Base-by-base conservation (phyloP, 2,888 invertebrate genomes). In the Hyalella azteca region DNA sequence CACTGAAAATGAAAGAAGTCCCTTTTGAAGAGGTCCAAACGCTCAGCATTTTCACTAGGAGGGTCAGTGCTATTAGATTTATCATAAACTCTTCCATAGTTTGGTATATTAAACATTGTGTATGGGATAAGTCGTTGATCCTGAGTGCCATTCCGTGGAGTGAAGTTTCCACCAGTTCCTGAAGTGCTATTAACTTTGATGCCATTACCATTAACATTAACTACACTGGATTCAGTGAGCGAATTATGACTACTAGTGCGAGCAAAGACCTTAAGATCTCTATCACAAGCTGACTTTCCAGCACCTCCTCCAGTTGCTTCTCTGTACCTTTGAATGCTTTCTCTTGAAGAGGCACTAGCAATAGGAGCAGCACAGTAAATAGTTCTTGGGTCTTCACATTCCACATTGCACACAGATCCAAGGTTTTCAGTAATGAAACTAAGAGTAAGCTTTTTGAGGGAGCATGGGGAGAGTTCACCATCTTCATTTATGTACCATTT, bases 241-340 rank as follows among this genome's bases (percentile, higher is more conserved):
- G 66, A 66, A 66, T 36, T 66, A 36, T 66, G 66, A 66, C 66
- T 66, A 66, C 36, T 66, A n/a, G 66, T 66, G 29, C 66, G 36
- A 36, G 66, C 7, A 36, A 66, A 66, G 19, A 66, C 66, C 36
- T 66, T 66, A 36, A 66, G 36, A 36, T 66, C 39, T 29, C 36
- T 66, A 66, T 66, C 66, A 66, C 66, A 66, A 29, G 66, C 29
- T 9, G 66, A 66, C 19, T 66, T 66, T n/a, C 66, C 66, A 22
- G 66, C 66, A 36, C 66, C 66, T 13, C 75, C 75, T 29, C 40
- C 29, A 41, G 15, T 4, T 41, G 22, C 75, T 41, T 75, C 75
- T 29, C 40, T 41, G 29, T 75, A 26, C 26, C 29, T 41, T 19
- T 75, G 40, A 45, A 26, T 39, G 45, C 45, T 75, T 13, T 41